phyloP scores from a whole-genome alignment of 2,888 invertebrate genomes.

The Chaetoderma sp. region DNA sequence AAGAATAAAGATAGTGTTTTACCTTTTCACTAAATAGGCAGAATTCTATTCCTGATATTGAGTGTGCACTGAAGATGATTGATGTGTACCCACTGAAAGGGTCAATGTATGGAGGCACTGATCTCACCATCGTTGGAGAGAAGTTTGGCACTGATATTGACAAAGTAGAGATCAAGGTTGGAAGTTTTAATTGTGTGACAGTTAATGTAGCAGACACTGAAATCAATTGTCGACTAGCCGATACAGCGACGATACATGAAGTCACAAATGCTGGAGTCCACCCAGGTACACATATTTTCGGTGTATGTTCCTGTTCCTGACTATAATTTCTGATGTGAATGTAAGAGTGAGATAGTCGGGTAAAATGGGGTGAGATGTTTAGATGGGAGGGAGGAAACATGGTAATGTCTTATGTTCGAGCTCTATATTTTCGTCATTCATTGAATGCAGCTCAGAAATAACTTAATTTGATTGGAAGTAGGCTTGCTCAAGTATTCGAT shows the following conservation, averaged over 20 bases:
- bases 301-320: no score
- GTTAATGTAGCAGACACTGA: slow-evolving; percentile 35
- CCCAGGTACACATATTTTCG: slow-evolving; percentile 11
- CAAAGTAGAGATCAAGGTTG: slow-evolving; percentile 47
- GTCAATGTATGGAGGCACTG: slow-evolving; percentile 39
- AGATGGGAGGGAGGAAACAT: no score
- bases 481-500: no score
- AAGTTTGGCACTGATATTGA: slow-evolving; percentile 41
- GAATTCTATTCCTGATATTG: background rate
- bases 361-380: no score
- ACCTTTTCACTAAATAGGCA: no score
- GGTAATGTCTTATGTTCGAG: no score
- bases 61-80: slow-evolving; percentile 38
- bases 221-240: slow-evolving; percentile 48
- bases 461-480: no score
- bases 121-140: slow-evolving; percentile 48
- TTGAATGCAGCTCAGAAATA: no score
- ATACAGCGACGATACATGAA: slow-evolving; percentile 41
- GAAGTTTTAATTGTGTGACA: slow-evolving; percentile 46
- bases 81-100: slow-evolving; percentile 34
- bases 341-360: no score
- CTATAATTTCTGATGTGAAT: no score
- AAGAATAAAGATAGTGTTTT: no score
- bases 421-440: no score
- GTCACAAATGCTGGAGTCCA: slow-evolving; percentile 28